Conservation (phyloP, 2,888 invertebrate genomes). For the Phragmatobia fuliginosa region DNA sequence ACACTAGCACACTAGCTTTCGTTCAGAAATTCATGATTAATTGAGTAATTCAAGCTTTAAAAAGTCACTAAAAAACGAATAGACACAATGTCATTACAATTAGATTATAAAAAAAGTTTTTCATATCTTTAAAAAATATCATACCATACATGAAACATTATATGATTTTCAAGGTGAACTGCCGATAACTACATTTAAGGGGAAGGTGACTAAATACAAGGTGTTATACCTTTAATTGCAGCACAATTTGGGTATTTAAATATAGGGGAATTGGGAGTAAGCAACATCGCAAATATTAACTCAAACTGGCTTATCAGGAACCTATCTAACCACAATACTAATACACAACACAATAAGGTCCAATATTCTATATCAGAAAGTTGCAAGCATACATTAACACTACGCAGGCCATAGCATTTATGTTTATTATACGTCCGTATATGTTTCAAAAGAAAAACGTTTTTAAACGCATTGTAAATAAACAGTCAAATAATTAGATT, state of each 20-base stretch:
- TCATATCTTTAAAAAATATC: no score
- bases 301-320: not conserved
- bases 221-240: no score
- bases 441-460: conserved; percentile 28
- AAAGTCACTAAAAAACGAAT: no score
- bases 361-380: conserved; percentile 7
- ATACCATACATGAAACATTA: no score
- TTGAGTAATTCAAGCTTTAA: not conserved
- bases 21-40: not conserved
- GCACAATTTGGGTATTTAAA: no score
- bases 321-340: not conserved
- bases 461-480: conserved; percentile 23
- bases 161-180: no score
- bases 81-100: no score
- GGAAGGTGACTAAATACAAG: no score
- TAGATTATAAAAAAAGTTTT: no score
- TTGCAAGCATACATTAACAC: conserved; percentile 19
- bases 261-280: not conserved
- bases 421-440: conserved; percentile 30
- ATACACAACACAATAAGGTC: not conserved
- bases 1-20: not conserved
- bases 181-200: no score
- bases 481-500: not conserved
- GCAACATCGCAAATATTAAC: not conserved
- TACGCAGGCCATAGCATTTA: conserved; percentile 30